Evolutionary conservation across 1,140 invertebrate genomes (phyloP).

Genomic region (Mizuhopecten yessoensis): DNA sequence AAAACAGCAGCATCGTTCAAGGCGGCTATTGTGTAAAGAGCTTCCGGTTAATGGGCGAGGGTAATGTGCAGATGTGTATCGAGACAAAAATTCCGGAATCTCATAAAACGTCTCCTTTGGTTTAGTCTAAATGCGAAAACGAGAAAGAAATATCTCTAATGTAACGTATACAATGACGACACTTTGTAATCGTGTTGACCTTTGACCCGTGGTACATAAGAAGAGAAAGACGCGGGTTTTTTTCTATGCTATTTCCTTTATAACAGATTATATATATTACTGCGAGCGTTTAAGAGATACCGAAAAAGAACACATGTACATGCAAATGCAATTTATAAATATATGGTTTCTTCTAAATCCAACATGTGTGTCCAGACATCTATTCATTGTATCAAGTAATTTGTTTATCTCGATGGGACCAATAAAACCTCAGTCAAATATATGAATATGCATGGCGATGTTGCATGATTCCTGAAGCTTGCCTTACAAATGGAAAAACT

Average conservation of each 20-base stretch:
- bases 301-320: not conserved
- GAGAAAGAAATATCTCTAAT: not conserved
- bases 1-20: not conserved
- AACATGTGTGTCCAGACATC: not conserved
- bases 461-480: not conserved
- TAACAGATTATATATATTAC: not conserved
- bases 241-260: not conserved
- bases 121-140: constrained; percentile 35
- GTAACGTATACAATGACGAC: constrained; percentile 15
- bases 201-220: not conserved
- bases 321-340: constrained; percentile 11
- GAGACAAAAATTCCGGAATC: not conserved
- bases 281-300: not conserved
- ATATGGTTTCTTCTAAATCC: constrained; percentile 7
- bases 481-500: not conserved
- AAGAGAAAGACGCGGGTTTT: not conserved
- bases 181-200: not conserved
- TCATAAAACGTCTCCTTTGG: not conserved
- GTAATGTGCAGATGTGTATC: constrained; percentile 17
- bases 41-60: not conserved
- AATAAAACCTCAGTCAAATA: not conserved
- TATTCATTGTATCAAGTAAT: constrained; percentile 5
- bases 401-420: not conserved
- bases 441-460: not conserved
- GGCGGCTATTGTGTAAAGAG: not conserved